A percentile compares a stretch with the other conserved stretches of the same genome.
Conservation (phyloP, 2,113 vertebrate species). For the Coracopsis vasa region DNA sequence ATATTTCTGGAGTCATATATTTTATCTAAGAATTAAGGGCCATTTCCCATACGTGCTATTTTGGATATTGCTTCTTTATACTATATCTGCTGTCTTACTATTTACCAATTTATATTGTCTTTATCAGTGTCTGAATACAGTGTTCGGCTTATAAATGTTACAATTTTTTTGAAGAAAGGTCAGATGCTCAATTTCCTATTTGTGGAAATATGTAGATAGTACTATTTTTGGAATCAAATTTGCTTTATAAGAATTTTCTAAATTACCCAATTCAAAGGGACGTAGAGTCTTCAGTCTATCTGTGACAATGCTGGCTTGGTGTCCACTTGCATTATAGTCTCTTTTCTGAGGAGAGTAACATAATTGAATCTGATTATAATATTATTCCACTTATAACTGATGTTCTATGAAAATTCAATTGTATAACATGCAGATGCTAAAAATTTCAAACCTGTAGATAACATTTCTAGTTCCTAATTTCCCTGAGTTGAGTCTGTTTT, state of each 20-base stretch:
- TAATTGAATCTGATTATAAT: neutral
- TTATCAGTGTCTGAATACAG: neutral
- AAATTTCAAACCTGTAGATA: neutral
- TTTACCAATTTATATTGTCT: neutral
- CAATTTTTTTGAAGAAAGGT: neutral
- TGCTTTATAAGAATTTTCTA: neutral
- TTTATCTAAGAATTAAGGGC: neutral
- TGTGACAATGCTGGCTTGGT: neutral
- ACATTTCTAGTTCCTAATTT: neutral
- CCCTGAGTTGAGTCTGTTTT: neutral
- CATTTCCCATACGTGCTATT: neutral
- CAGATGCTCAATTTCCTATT: neutral
- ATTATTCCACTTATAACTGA: neutral
- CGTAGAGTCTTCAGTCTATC: neutral
- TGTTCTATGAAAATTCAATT: neutral
- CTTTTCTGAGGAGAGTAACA: neutral
- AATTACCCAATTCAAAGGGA: neutral
- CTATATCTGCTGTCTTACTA: neutral
- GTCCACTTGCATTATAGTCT: neutral
- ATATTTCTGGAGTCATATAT: neutral
- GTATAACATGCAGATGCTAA: neutral
- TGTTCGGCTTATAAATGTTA: neutral
- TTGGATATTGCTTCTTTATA: neutral
- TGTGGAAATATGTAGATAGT: neutral
- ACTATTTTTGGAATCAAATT: neutral